phyloP scores from a whole-genome alignment of 2,113 vertebrate species.

The Symphodus melops region DNA sequence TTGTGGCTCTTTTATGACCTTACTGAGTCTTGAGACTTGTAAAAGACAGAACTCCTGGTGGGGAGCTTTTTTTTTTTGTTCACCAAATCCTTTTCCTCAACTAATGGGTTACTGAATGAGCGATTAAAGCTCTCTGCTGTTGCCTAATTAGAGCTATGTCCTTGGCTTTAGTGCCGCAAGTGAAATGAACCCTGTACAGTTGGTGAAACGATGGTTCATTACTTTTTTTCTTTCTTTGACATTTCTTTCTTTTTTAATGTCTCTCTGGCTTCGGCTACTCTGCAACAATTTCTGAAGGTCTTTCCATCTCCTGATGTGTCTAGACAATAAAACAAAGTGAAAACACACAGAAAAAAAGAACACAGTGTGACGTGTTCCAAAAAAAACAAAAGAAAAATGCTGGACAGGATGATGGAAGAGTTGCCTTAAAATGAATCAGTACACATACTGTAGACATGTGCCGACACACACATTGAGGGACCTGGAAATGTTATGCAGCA shows the following conservation, averaged over 20 bases:
- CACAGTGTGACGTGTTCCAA: constrained; percentile 6
- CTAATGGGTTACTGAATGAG: constrained; percentile 37
- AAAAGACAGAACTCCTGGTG: constrained; percentile 49
- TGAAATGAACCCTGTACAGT: background rate
- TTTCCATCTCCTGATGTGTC: constrained; percentile 46
- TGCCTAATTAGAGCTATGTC: constrained; percentile 7
- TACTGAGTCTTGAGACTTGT: constrained; percentile 41
- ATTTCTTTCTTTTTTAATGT: background rate
- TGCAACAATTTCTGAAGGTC: constrained; percentile 13
- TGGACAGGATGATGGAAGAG: background rate
- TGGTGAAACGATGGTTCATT: constrained; percentile 9
- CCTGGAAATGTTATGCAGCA: background rate
- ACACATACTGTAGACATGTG: constrained; percentile 39
- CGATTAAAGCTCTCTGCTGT: background rate
- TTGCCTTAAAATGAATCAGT: background rate
- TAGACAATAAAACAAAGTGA: constrained; percentile 15
- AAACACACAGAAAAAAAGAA: constrained; percentile 50
- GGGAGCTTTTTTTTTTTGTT: constrained; percentile 7
- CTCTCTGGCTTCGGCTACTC: constrained; percentile 30
- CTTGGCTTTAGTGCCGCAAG: constrained; percentile 6
- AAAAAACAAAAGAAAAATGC: background rate
- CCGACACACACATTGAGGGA: no score
- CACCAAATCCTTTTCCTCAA: background rate
- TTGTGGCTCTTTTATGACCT: constrained; percentile 52
- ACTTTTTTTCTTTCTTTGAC: background rate